Evolutionary conservation across 1,140 invertebrate species (phyloP), one percentile per base, ranked within the genome.

Genomic region (Drosophila nigromelanica): DNA sequence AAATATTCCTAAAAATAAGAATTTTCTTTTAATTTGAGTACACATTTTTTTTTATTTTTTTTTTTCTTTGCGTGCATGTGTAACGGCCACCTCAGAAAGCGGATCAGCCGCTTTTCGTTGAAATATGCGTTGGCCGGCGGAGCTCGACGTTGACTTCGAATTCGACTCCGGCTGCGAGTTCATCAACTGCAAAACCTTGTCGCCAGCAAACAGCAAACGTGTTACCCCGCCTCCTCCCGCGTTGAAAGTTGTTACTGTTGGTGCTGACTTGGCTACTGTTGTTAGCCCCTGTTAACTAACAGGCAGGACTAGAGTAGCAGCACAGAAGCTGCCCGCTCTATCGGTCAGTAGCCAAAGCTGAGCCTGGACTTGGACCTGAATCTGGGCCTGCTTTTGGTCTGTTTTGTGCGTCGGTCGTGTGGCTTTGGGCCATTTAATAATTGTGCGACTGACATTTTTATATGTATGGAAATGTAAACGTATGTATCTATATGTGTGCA

Each of bases 161-260:
- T 33, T 6, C 30, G 30, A 33, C 30, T 33, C 7, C 6, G 30
- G 7, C 30, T 33, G 30, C 30, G 77, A 81, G 82, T 86, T 86
- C 82, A 86, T 86, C 82, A 87, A 56, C 82, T 85, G 82, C 73
- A 47, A 60, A 89, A 87, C 82, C 81, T 86, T 86, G 81, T 87
- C 77, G 75, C 63, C 68, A 69, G 47, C 45, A 48, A 61, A 24
- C 52, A 69, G 24, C 37, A 80, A 87, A 87, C 83, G 56, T 79
- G 83, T 87, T 58, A 66, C 52, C 6, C 11, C 37, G 18, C 15
- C 43, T 14, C 18, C 42, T 2, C 4, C 3, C 40, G 2, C 14
- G 0, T 24, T 71, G 82, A 86, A 86, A 78, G 82, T 77, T 87
- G 83, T 78, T 87, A 73, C 79, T 73, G 71, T 64, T 79, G 64